Base-by-base conservation (phyloP, 64 coral and sea anemone species). In the Orbicella faveolata region DNA sequence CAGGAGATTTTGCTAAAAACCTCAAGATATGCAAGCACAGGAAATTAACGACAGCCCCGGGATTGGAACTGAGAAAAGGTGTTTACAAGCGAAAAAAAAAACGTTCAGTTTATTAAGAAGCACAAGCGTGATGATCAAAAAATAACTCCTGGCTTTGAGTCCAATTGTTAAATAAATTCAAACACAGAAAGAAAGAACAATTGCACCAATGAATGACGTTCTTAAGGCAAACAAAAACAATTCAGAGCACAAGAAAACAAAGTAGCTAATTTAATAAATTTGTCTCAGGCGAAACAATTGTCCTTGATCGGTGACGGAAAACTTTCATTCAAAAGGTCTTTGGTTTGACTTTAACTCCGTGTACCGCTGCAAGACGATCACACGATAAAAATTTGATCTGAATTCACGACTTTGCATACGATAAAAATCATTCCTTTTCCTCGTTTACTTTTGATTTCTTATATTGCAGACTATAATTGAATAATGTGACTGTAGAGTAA, bases 211-310 rank as follows among this genome's bases (percentile, higher is more conserved):
- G 82, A 85, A 70, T 70, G 68, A 21, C 82, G 64, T 73, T 44
- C 82, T 85, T 70, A 72, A 4, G 36, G 63, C 64, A 85, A 85
- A 85, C 82, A 85, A 85, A 84, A 85, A 85, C 82, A 85, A 85
- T 72, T 36, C 65, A n/a, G n/a, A 85, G 65, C 64, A 67, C 39
- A 70, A 11, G 39, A 85, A 85, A 52, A 85, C 82, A 73, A 73
- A 83, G 44, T 37, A 52, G 35, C 65, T 85, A 85, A 85, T 85
- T 85, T 72, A 52, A 85, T 73, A 85, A 85, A 85, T 85, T 85
- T 73, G 82, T 72, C 44, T 85, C 61, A 85, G 65, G 63, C 82
- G 63, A 85, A 85, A 85, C 52, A 85, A 85, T 85, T 85, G 82
- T 73, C 34, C 57, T 65, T 82, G 64, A 48, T 44, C 15, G 82